These are phyloP conservation scores for Amia ocellicauda DNA, from an alignment of 2,113 vertebrate species.

Conservation along the genomic window DNA sequence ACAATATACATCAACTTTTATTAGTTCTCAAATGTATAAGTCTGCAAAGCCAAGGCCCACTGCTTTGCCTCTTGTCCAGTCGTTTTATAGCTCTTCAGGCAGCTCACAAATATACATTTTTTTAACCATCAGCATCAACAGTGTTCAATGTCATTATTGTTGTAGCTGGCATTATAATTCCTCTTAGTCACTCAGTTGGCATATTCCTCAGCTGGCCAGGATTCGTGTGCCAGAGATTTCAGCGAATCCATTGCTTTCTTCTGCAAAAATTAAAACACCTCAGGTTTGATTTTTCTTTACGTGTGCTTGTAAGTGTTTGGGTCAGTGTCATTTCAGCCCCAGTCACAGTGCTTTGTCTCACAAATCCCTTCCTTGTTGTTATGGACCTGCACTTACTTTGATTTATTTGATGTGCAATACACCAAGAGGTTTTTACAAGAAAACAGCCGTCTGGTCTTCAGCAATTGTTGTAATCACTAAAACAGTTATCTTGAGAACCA, in stretches of 20 bases:
- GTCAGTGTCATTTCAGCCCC: constrained; percentile 34
- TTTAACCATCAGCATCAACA: no score
- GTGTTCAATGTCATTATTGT: background rate
- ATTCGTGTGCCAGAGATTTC: background rate
- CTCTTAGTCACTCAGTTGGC: background rate
- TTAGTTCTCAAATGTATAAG: no score
- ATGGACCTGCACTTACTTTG: background rate
- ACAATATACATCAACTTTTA: no score
- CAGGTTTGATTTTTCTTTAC: no score
- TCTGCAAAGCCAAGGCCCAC: no score
- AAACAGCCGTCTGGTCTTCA: background rate
- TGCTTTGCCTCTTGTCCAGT: no score
- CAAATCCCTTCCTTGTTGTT: constrained; percentile 2
- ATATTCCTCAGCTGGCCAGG: background rate
- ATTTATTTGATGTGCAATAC: constrained; percentile 6
- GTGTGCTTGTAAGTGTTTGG: no score
- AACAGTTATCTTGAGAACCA: background rate
- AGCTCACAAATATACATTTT: no score
- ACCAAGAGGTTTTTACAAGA: constrained; percentile 5
- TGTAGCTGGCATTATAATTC: background rate
- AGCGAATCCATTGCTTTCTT: background rate
- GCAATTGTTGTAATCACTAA: background rate
- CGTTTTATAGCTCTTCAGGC: no score
- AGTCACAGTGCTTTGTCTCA: constrained; percentile 18
- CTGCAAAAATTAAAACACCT: no score